Base-by-base conservation (phyloP, 2,113 vertebrate genomes). In the Tylochromis polylepis region DNA sequence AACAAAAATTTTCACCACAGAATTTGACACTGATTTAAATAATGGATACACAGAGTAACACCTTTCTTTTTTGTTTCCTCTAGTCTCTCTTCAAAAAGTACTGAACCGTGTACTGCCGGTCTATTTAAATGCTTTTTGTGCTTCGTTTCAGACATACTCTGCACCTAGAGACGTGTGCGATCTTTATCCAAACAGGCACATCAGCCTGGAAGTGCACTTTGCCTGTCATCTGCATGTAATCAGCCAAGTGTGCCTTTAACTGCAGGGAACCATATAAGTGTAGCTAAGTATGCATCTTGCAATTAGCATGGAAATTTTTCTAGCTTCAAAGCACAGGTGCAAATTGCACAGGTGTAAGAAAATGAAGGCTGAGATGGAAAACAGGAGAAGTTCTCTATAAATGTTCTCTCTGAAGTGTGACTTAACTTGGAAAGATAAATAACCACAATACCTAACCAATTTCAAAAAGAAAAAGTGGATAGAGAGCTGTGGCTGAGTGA, bases 341-440 rank as follows among this genome's bases (percentile, higher is more conserved):
- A 92, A 91, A 93, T 86, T 88, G 88, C 36, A 43, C 81, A 90
- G 84, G 89, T 91, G 88, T 90, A 85, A 91, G 79, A 79, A 86
- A 93, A 87, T 67, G 6, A 87, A 78, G 16, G 49, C 24, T 81
- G 81, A 60, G 84, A 62, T 53, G 65, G 46, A 49, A 38, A 31
- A 79, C 41, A 55, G 81, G 11, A 81, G 56, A 41, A 2, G 53
- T 84, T 77, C 46, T 81, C 22, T 56, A 83, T 55, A 43, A 77
- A 51, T 31, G 70, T 31, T 86, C 78, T 79, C 85, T 79, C 49
- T 22, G 18, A 49, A 65, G 65, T 60, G n/a, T 75, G 55, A 38
- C 29, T 70, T 60, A 56, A 27, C 11, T 49, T 34, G n/a, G n/a
- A 81, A 82, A 67, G n/a, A 79, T 65, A 36, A 83, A 86, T 43